A percentile compares a stretch with the other conserved stretches of the same genome.
Evolutionary conservation across 2,888 invertebrate species (phyloP).

Genomic region (Bursaphelenchus okinawaensis): DNA sequence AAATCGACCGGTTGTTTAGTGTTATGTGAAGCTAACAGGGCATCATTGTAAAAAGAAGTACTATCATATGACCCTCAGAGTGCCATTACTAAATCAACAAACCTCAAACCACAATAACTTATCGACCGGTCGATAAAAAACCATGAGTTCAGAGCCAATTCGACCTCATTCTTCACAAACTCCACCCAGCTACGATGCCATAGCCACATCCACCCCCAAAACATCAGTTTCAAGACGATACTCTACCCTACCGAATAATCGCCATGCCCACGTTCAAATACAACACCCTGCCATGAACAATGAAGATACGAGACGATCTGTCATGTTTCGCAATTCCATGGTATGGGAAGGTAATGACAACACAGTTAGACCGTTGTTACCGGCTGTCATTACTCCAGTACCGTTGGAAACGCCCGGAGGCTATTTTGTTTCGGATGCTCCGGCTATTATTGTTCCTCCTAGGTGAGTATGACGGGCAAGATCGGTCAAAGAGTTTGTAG

Average conservation of each 20-base stretch:
- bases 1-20: no score
- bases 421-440: constrained; percentile 4
- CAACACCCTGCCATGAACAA: neutral
- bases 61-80: no score
- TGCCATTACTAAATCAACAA: no score
- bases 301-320: neutral
- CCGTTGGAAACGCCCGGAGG: neutral
- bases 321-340: neutral
- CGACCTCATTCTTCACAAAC: neutral
- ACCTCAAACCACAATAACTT: no score
- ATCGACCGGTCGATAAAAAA: no score
- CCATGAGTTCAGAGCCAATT: no score
- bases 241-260: neutral
- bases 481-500: no score
- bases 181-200: neutral
- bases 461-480: no score
- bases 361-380: neutral
- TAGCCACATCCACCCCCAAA: neutral
- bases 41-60: no score
- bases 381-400: neutral
- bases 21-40: no score
- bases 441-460: constrained; percentile 8
- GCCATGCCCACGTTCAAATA: neutral
- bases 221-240: neutral
- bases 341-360: neutral